phyloP scores from a whole-genome alignment of 2,888 invertebrate species.

The Polymixis flavicincta region DNA sequence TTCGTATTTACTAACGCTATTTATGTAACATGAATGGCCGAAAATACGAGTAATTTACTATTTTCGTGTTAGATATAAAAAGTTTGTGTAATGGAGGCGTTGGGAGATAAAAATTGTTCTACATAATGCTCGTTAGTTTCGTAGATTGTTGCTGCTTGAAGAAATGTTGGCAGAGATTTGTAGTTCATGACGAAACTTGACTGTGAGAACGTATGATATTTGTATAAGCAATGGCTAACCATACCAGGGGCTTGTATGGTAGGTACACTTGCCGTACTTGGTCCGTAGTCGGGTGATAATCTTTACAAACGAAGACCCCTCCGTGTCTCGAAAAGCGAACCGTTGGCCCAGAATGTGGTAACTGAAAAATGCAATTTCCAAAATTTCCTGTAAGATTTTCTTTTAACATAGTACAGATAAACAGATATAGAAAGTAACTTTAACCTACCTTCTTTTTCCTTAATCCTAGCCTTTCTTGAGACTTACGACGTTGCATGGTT shows the following conservation, averaged over 20 bases:
- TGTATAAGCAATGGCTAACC: not conserved
- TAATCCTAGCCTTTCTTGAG: not conserved
- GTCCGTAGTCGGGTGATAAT: too few species aligned
- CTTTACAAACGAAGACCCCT: too few species aligned
- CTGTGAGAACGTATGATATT: not conserved
- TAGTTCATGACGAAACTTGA: slow-evolving; percentile 14
- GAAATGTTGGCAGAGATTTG: slow-evolving; percentile 30
- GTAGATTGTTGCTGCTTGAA: slow-evolving; percentile 25
- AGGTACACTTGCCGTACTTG: too few species aligned
- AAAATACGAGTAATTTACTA: slow-evolving; percentile 58
- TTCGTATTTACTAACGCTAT: slow-evolving; percentile 48
- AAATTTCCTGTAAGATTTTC: not conserved
- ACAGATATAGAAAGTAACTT: too few species aligned
- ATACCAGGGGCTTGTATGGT: too few species aligned
- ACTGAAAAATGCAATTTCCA: not conserved
- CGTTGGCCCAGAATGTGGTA: not conserved
- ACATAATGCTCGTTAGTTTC: slow-evolving; percentile 34
- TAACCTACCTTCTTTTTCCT: not conserved
- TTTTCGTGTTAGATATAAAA: slow-evolving; percentile 51
- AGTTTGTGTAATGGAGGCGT: slow-evolving; percentile 44
- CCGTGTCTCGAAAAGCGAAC: too few species aligned
- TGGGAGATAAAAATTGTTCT: slow-evolving; percentile 32
- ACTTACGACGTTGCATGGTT: slow-evolving; percentile 29
- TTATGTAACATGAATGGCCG: slow-evolving; percentile 62
- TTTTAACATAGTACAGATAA: not conserved